Evolutionary conservation across 2,797 vertebrate species (phyloP), one percentile per base, ranked within the genome.

Genomic region (Mionectes olivaceus): DNA sequence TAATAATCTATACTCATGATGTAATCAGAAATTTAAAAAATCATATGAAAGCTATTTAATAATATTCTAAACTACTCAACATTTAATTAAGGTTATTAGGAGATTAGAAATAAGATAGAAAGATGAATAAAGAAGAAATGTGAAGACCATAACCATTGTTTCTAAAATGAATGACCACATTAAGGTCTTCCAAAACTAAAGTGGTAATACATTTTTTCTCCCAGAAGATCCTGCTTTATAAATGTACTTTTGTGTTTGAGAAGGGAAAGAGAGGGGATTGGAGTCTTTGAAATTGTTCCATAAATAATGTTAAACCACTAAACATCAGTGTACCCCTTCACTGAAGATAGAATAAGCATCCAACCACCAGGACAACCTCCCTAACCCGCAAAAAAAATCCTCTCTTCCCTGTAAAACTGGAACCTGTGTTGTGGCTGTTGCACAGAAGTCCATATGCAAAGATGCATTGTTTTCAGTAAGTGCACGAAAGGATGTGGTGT

Each of bases 81-180:
- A 88, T 69, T 96, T 96, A 95, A 95, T 96, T 96, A 96, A 86
- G 47, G 33, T 69, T 91, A 84, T 94, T 96, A 95, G 56, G 78
- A 87, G 57, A 89, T 74, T 75, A 94, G 55, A 94, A 96, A 76
- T 59, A 41, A 95, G 93, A 97, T 93, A 92, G 77, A 69, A 94
- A 95, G 64, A 56, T 90, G 50, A 87, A 74, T 67, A 94, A 95
- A 86, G 56, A 83, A 91, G 79, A 95, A 96, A 94, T 93, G 61
- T 56, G 84, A 96, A 87, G 67, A 79, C 69, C 74, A n/a, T 46
- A 78, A 52, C 27, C 32, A 59, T 78, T 80, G 94, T 95, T 96
- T 96, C 84, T 91, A 53, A 94, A 96, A 95, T 56, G 37, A 96
- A 91, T 71, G 50, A 76, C 71, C 92, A 57, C 39, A 61, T 87